phyloP scores from a whole-genome alignment of 2,797 vertebrate genomes.

The Falco novaeseelandiae region DNA sequence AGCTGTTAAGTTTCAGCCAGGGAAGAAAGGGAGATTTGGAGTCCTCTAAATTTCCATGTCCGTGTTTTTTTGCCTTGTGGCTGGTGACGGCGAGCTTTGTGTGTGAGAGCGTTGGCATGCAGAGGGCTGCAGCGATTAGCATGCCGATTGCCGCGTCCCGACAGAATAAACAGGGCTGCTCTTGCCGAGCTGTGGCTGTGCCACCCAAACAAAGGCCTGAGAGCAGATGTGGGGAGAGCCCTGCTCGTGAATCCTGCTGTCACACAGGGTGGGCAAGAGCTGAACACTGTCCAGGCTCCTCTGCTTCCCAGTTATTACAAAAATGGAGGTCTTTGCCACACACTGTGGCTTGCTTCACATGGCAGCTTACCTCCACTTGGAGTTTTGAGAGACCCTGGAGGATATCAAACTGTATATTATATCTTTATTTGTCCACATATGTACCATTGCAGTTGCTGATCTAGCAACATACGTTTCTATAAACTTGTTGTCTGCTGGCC shows the following conservation, averaged over 20 bases:
- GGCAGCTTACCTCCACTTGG: not conserved
- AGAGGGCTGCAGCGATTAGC: not conserved
- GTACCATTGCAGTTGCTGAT: not conserved
- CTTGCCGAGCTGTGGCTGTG: not conserved
- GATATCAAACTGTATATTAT: rapidly evolving
- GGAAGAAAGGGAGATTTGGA: slow-evolving; percentile 49
- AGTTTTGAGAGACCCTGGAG: not conserved
- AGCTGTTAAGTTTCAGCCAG: slow-evolving; percentile 53
- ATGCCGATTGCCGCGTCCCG: not conserved
- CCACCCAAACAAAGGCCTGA: not conserved
- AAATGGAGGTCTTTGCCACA: not conserved
- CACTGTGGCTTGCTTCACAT: rapidly evolving
- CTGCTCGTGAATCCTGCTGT: not conserved
- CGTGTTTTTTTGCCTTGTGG: slow-evolving; percentile 19
- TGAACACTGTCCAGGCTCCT: not conserved
- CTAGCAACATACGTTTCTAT: rapidly evolving
- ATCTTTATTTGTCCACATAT: not conserved
- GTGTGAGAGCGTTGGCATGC: slow-evolving; percentile 18
- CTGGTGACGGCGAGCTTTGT: slow-evolving; percentile 33
- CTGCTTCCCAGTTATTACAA: not conserved
- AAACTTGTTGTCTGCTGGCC: not conserved
- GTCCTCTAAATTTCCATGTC: slow-evolving; percentile 51
- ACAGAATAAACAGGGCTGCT: not conserved
- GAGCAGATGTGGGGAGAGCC: not conserved
- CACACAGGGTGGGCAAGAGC: not conserved